Conservation (phyloP, 2,113 vertebrate species). For the Ciconia stormi region DNA sequence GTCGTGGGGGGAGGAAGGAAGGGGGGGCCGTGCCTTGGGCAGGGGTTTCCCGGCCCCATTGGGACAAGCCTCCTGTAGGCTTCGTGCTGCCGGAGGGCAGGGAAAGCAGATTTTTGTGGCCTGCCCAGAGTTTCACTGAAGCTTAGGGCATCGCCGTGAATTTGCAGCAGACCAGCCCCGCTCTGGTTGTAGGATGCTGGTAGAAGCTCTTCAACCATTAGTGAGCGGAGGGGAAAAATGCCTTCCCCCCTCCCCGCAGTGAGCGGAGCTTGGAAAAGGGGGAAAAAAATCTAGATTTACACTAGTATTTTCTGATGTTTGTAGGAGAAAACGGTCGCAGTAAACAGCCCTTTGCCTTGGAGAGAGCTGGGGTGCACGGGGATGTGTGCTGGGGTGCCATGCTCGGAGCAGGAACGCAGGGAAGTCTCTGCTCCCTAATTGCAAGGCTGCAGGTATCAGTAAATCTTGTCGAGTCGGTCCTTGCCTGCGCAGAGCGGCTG, state of each 20-base stretch:
- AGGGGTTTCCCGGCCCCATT: background rate
- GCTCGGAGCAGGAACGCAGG: rapidly evolving
- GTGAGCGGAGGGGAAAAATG: rapidly evolving
- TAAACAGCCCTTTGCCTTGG: background rate
- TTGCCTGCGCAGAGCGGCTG: background rate
- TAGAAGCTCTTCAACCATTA: background rate
- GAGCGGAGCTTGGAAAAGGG: background rate
- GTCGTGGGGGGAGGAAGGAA: background rate
- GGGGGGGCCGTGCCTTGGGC: background rate
- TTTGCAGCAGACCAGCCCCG: background rate
- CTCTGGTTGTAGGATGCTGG: background rate
- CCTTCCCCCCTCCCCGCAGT: background rate
- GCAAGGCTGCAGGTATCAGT: background rate
- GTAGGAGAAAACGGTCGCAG: background rate
- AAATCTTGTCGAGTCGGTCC: background rate
- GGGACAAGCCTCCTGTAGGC: background rate
- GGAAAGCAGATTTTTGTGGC: background rate
- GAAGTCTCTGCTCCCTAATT: background rate
- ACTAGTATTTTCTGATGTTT: background rate
- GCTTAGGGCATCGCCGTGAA: background rate
- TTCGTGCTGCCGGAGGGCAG: background rate
- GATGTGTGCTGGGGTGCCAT: rapidly evolving
- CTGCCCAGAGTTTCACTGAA: background rate
- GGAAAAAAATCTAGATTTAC: background rate
- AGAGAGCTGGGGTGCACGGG: background rate